Conservation (phyloP, 2,113 vertebrate species). For the Strix uralensis region DNA sequence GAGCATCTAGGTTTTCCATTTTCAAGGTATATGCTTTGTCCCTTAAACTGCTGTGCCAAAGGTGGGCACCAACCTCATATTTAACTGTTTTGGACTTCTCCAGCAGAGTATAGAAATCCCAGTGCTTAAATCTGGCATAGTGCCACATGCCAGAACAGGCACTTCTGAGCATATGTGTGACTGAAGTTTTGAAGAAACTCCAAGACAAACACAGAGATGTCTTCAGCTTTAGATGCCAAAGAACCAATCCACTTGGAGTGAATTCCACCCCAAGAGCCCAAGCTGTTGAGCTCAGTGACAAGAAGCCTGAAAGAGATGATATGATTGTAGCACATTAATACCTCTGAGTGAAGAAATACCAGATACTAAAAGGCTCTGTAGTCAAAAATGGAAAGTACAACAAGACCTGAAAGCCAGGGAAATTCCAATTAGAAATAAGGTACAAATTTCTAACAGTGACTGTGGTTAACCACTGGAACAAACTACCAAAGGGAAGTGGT, state of each 20-base stretch:
- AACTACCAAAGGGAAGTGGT: background rate
- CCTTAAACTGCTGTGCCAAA: background rate
- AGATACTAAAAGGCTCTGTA: background rate
- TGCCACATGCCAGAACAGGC: background rate
- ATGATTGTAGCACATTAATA: background rate
- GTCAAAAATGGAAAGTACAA: background rate
- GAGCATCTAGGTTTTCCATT: background rate
- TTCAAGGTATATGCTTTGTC: background rate
- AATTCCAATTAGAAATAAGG: conserved; percentile 4
- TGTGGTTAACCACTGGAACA: conserved; percentile 27
- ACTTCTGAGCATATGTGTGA: background rate
- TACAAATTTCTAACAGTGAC: conserved; percentile 3
- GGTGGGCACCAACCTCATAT: background rate
- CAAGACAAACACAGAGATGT: background rate
- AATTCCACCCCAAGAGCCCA: background rate
- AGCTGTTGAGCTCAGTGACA: background rate
- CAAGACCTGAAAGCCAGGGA: background rate
- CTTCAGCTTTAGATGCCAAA: background rate
- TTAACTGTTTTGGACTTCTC: background rate
- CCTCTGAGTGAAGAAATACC: background rate
- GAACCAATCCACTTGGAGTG: background rate
- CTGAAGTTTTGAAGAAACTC: conserved; percentile 5
- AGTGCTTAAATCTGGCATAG: background rate
- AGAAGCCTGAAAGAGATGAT: background rate
- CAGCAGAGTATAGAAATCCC: background rate